phyloP scores from a whole-genome alignment of 1,140 invertebrate genomes.

The Orchestia grillus region DNA sequence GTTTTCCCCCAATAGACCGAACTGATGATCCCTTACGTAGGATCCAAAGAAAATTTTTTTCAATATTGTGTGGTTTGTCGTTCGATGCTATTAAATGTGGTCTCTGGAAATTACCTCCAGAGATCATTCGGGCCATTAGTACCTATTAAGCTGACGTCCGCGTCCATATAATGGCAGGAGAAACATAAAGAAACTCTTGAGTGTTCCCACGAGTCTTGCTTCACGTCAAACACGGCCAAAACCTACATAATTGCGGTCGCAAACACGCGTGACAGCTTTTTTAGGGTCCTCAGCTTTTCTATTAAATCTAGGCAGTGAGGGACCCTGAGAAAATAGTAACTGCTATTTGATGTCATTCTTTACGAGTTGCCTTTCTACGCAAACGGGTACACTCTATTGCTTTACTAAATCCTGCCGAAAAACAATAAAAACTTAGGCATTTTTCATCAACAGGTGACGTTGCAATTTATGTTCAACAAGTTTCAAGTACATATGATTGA shows the following conservation, averaged over 20 bases:
- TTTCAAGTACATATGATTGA: background rate
- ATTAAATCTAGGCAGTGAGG: background rate
- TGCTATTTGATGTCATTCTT: background rate
- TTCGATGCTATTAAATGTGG: background rate
- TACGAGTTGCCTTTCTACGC: background rate
- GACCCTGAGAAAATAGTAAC: background rate
- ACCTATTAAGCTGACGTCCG: slow-evolving; percentile 12
- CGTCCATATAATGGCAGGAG: background rate
- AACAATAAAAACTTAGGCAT: background rate
- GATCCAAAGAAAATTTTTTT: too few species aligned
- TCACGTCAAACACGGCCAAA: background rate
- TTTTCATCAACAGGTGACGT: background rate
- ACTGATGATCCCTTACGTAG: too few species aligned
- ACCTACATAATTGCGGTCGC: slow-evolving; percentile 27
- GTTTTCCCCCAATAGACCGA: background rate
- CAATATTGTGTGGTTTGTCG: background rate
- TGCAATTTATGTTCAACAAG: background rate
- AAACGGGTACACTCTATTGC: background rate
- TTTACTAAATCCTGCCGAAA: background rate
- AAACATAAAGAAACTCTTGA: background rate
- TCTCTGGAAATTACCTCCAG: background rate
- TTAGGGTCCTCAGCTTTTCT: background rate
- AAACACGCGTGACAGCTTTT: slow-evolving; percentile 11
- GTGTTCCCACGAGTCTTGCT: slow-evolving; percentile 15
- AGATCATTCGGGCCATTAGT: background rate